A percentile compares a stretch with the other conserved stretches of the same genome.
Conservation (phyloP, 2,888 invertebrate species). For the Bedellia somnulentella region DNA sequence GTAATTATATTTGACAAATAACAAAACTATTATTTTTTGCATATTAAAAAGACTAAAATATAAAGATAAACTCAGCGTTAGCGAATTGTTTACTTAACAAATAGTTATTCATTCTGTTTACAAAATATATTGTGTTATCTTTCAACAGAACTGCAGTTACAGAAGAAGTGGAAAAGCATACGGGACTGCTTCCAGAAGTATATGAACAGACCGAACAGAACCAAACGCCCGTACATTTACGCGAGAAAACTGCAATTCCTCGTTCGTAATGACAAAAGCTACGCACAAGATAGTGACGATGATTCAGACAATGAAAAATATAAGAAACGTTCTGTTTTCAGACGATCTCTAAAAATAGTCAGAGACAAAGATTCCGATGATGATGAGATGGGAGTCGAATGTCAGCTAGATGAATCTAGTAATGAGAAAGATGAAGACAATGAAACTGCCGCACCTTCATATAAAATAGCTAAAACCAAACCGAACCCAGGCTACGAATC, state of each 20-base stretch:
- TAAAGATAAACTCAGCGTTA: too few species aligned
- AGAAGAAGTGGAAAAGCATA: constrained; percentile 53
- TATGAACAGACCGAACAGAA: constrained; percentile 24
- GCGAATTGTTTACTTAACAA: too few species aligned
- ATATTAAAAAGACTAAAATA: too few species aligned
- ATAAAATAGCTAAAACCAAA: constrained; percentile 15
- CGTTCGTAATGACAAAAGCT: constrained; percentile 21
- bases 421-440: constrained; percentile 16
- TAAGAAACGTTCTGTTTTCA: background rate
- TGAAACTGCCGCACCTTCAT: constrained; percentile 7
- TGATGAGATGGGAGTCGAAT: constrained; percentile 20
- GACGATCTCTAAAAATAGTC: background rate
- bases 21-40: too few species aligned
- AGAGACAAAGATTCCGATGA: constrained; percentile 13
- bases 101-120: too few species aligned
- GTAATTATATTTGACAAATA: too few species aligned
- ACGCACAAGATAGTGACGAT: constrained; percentile 7
- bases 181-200: constrained; percentile 44
- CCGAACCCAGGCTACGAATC: constrained; percentile 22
- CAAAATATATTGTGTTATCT: too few species aligned
- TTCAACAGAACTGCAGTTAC: constrained; percentile 48
- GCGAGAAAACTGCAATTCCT: constrained; percentile 34
- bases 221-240: constrained; percentile 38
- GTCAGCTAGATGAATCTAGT: constrained; percentile 13
- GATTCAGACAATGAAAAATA: background rate